These are phyloP conservation scores for Rhadinocentrus ornatus DNA, from an alignment of 2,797 vertebrate genomes.

Conservation along the genomic window DNA sequence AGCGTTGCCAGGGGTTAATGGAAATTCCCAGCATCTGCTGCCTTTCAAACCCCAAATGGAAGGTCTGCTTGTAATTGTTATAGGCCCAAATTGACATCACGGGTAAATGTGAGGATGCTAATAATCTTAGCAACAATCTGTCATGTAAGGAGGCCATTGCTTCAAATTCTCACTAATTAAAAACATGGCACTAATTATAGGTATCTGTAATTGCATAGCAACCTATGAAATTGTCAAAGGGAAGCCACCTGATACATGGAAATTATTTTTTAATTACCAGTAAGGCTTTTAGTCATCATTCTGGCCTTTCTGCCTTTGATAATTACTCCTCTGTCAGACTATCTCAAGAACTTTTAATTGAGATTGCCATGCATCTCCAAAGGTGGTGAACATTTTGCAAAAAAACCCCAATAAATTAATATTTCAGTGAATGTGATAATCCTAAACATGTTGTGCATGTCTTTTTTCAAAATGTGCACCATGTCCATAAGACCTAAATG, in stretches of 20 bases:
- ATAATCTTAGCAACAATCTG: conserved; percentile 61
- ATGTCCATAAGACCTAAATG: conserved; percentile 25
- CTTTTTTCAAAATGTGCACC: conserved; percentile 10
- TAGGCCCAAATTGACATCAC: conserved; percentile 43
- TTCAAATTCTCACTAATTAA: conserved; percentile 83
- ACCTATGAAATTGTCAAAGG: conserved; percentile 82
- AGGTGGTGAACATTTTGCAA: conserved; percentile 20
- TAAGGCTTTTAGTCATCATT: conserved; percentile 68
- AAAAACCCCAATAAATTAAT: background rate
- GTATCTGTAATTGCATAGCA: conserved; percentile 84
- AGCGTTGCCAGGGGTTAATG: conserved; percentile 31
- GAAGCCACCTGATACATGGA: conserved; percentile 84
- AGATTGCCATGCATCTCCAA: conserved; percentile 57
- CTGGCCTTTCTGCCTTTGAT: conserved; percentile 65
- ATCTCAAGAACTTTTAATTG: conserved; percentile 75
- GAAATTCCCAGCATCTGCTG: conserved; percentile 58
- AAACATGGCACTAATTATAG: conserved; percentile 83
- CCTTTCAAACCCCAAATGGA: conserved; percentile 52
- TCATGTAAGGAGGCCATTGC: conserved; percentile 66
- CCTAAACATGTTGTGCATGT: background rate
- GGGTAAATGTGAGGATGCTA: conserved; percentile 54
- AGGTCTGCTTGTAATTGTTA: conserved; percentile 49
- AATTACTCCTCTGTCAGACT: conserved; percentile 75
- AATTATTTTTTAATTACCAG: conserved; percentile 85
- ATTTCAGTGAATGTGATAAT: conserved; percentile 3